These are phyloP conservation scores for Nesoenas mayeri DNA, from an alignment of 2,113 vertebrate species.

Conservation along the genomic window DNA sequence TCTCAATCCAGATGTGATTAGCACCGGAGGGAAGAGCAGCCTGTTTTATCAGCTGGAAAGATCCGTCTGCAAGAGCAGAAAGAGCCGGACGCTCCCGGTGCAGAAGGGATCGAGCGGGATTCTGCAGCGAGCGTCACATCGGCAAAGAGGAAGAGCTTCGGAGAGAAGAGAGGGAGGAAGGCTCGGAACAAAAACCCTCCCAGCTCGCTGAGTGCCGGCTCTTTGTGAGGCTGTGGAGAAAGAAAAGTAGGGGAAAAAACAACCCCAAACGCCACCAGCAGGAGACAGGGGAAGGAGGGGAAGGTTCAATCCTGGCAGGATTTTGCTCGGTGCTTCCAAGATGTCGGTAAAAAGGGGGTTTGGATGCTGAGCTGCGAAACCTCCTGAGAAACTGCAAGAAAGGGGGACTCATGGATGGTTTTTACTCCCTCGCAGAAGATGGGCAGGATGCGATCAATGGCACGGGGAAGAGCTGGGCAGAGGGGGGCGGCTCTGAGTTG, in stretches of 20 bases:
- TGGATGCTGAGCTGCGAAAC: neutral
- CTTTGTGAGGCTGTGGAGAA: neutral
- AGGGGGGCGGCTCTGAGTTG: neutral
- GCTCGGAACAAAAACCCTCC: neutral
- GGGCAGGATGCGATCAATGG: neutral
- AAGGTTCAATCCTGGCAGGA: neutral
- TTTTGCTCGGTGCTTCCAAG: neutral
- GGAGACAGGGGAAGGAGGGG: neutral
- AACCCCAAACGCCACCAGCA: neutral
- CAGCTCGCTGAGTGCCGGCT: conserved; percentile 20
- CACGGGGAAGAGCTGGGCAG: neutral
- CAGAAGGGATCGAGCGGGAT: neutral
- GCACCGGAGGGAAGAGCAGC: neutral
- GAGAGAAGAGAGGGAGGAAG: neutral
- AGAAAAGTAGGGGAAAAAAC: neutral
- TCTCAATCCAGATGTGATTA: neutral
- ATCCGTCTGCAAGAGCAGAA: neutral
- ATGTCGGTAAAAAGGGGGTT: neutral
- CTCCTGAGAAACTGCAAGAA: neutral
- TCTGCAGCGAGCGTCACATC: neutral
- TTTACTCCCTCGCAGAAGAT: neutral
- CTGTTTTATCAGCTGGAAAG: neutral
- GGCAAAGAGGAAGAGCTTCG: neutral
- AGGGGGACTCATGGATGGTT: neutral
- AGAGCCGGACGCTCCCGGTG: neutral